Base-by-base conservation (phyloP, 35 echinoderm and acorn worm genomes). In the Apostichopus californicus region DNA sequence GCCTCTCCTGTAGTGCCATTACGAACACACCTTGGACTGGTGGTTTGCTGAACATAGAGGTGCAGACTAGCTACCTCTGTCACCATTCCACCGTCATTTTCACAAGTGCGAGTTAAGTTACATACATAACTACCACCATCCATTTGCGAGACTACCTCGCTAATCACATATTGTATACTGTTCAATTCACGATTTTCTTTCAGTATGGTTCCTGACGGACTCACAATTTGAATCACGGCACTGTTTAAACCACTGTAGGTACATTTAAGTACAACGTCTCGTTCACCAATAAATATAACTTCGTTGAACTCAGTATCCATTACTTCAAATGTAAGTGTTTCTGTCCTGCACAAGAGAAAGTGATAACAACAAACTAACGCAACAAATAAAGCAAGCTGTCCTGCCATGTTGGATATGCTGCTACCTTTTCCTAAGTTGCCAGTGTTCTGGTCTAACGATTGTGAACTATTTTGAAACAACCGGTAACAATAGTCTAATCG, bases 211-310 rank as follows among this genome's bases (percentile, higher is more conserved):
- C 71, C 71, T 75, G 12, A 2, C 24, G 71, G 71, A 75, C n/a
- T 75, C 6, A 75, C 17, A 20, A 75, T 75, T 6, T n/a, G 71
- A 75, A 85, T 85, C 1, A 14, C 81, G 58, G 23, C 81, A 85
- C 15, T 59, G 55, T 4, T 21, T 22, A 57, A 23, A 60, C 81
- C 55, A 20, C 13, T 59, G 17, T 59, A 56, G 58, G 18, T 22
- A 58, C 81, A 85, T 9, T 24, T 56, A n/a, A 85, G 8, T 17
- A 85, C 55, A 52, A 58, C 18, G 11, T 60, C 81, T 18, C 24
- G 63, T 52, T 85, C 81, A 14, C 56, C 81, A 8, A n/a, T 59
- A 58, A 85, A 85, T 22, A 85, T 85, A 8, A 85, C 81, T 85
- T 85, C 81, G 57, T 85, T 85, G 55, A 85, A 85, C 15, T 85